Conservation (phyloP, 2,113 vertebrate genomes). For the Solea solea region DNA sequence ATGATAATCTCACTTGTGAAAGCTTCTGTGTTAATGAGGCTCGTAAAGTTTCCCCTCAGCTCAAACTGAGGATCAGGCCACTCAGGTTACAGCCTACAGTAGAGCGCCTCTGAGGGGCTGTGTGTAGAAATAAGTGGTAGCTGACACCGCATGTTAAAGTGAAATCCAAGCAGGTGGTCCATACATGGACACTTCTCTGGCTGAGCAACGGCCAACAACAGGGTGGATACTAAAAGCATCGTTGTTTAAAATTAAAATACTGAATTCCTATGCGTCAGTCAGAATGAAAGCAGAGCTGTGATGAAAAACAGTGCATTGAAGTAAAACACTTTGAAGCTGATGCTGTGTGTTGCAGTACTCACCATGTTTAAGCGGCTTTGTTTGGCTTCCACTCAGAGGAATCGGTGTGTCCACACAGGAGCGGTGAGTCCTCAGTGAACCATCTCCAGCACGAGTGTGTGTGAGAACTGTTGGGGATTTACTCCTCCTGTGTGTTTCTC, state of each 20-base stretch:
- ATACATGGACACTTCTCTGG: constrained; percentile 28
- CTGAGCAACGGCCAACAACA: background rate
- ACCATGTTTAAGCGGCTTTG: constrained; percentile 53
- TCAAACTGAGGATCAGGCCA: constrained; percentile 29
- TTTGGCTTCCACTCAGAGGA: constrained; percentile 23
- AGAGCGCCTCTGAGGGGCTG: constrained; percentile 41
- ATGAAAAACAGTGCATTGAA: background rate
- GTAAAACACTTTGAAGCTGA: background rate
- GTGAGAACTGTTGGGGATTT: constrained; percentile 1
- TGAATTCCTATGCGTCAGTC: no score
- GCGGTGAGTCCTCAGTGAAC: constrained; percentile 19
- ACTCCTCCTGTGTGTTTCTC: constrained; percentile 20
- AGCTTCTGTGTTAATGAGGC: constrained; percentile 56
- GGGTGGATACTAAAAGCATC: background rate
- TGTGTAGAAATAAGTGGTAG: constrained; percentile 56
- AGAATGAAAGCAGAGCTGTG: no score
- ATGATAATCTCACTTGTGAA: constrained; percentile 26
- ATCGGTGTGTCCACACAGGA: constrained; percentile 30
- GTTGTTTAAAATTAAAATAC: background rate
- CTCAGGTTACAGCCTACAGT: constrained; percentile 66
- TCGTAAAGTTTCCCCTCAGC: constrained; percentile 40
- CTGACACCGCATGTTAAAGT: constrained; percentile 61
- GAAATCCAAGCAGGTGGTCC: constrained; percentile 63
- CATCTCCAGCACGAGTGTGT: constrained; percentile 20
- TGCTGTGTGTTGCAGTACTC: constrained; percentile 28